Base-by-base conservation (phyloP, 1,140 invertebrate species). In the Papilio machaon region DNA sequence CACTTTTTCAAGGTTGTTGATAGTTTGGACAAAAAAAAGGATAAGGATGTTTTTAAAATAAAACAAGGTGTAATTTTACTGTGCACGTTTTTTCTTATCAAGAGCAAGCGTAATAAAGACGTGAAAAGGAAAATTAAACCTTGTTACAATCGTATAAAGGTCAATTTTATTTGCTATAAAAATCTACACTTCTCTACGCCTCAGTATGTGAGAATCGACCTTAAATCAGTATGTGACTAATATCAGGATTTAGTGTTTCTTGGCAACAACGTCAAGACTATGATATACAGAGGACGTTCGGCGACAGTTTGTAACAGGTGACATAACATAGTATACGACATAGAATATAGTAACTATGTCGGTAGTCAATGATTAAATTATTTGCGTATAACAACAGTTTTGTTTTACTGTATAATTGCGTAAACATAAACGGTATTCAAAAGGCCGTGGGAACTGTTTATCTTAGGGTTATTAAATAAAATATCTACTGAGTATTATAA, bases 251-350 rank as follows among this genome's bases (percentile, higher is more conserved):
- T 70, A 70, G 30, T 70, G 64, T 38, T 38, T 70, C 64, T 70
- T 70, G 64, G 64, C 64, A 35, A 15, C 19, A 11, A 15, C 19
- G 13, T 70, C 30, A 70, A 70, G 11, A 15, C 64, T 70, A 38
- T 38, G 30, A 70, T 70, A 70, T 70, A 70, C 0, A 30, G 11
- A 35, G 64, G 64, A 38, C 64, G 60, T 70, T 70, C 35, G 64
- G 64, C 64, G 64, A 35, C 64, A 35, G 30, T 15, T 35, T 70
- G 23, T 35, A 35, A 70, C 64, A 70, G 64, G 64, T 70, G 64
- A 70, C 11, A 15, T n/a, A 19, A 60, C 9, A 35, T 30, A 35
- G 4, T 35, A 2, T 60, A 19, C 10, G 19, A 64, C 23, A 7
- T 11, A 23, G 17, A 23, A 23, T 23, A 54, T 30, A 30, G 23